Evolutionary conservation across 2,113 vertebrate genomes (phyloP), one percentile per base, ranked within the genome.

Genomic region (Ceuthmochares aereus): DNA sequence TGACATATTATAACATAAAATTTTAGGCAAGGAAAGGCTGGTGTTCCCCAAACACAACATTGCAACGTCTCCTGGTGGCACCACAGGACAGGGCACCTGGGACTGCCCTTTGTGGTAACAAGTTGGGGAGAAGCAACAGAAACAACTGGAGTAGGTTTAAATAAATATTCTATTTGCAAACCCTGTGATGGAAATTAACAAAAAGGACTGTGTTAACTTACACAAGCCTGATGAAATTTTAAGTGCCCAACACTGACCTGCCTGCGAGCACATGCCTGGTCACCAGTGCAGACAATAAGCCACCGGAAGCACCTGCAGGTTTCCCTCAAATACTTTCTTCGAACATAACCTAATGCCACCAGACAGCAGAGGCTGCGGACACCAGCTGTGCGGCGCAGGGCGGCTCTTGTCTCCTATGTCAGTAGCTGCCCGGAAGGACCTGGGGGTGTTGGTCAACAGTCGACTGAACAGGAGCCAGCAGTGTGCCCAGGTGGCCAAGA

Each of bases 291-390:
- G 40, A 6, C 0, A 29, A 5, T 1, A 20, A 30, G 40, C 30
- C 47, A 26, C 11, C 4, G 0, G 1, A 10, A 17, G 16, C 26
- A 30, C 22, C 5, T 3, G 2, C 7, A 25, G 32, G 17, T 27
- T 79, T 36, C 23, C 30, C 12, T 19, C 40, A 4, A 12, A 0
- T 11, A n/a, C 6, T 21, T 9, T 32, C 20, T 19, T 20, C 16
- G 2, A 15, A 27, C 11, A 14, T 6, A 23, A 47, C 8, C 10
- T 3, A 20, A 12, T 0, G 2, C 3, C 29, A 0, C 13, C 0
- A 40, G 10, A 7, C 22, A 14, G 4, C 66, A 16, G 11, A 7
- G 12, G 27, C 56, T 14, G 27, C 0, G 1, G 22, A 7, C 45
- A 5, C 17, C 0, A 21, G 5, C 73, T 14, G 21, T 1, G 8